A percentile compares a stretch with the other conserved stretches of the same genome.
phyloP scores from a whole-genome alignment of 2,797 vertebrate genomes.

The Phylloscopus collybita region DNA sequence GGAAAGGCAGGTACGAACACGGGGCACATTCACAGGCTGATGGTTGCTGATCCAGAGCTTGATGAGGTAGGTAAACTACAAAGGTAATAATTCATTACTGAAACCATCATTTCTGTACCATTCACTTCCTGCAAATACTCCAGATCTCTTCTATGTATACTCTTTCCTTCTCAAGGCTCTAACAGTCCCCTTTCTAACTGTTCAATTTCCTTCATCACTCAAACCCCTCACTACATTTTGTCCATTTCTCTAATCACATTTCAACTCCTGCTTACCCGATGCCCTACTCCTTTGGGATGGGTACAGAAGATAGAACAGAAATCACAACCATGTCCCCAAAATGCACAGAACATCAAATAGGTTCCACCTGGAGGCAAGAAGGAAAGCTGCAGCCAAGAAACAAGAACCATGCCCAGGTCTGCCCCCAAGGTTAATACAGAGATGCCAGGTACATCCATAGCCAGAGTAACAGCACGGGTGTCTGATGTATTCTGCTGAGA shows the following conservation, averaged over 20 bases:
- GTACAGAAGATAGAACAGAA: neutral
- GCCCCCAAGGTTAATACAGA: neutral
- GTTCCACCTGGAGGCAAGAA: neutral
- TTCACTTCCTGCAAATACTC: neutral
- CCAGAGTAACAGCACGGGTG: neutral
- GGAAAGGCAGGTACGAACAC: neutral
- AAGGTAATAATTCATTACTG: neutral
- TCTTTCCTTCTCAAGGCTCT: neutral
- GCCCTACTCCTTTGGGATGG: neutral
- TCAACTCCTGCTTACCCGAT: neutral
- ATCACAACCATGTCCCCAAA: neutral
- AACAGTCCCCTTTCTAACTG: neutral
- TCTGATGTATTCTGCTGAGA: neutral
- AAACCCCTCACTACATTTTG: neutral
- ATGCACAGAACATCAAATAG: neutral
- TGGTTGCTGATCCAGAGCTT: neutral
- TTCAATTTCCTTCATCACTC: neutral
- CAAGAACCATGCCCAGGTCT: neutral
- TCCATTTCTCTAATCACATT: neutral
- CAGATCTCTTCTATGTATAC: neutral
- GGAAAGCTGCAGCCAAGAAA: neutral
- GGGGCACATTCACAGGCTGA: neutral
- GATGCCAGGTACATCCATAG: neutral
- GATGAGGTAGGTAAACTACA: neutral
- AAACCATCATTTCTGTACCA: neutral